Evolutionary conservation across 2,113 vertebrate species (phyloP), one percentile per base, ranked within the genome.

Genomic region (Suncus etruscus): DNA sequence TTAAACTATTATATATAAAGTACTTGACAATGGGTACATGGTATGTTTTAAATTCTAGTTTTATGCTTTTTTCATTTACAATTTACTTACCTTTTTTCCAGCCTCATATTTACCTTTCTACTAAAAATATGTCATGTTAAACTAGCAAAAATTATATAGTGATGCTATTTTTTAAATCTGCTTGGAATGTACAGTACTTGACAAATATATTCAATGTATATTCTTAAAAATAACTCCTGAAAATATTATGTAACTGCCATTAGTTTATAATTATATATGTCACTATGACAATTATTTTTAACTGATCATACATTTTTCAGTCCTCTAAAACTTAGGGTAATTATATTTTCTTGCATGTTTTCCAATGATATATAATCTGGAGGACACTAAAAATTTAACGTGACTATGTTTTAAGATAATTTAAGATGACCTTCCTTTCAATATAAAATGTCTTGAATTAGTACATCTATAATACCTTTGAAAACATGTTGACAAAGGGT

Each of bases 1-100:
- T 89, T 25, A 94, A 92, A 92, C 6, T 25, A 78, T 51, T 83
- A 45, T 25, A 8, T 73, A 24, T 91, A 69, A 89, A 94, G 91
- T 87, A 93, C 72, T 48, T 83, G 91, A 27, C 15, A 75, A 65
- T 74, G 69, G 68, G 29, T 25, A 87, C 29, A 92, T 93, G 51
- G 3, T 54, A 54, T 54, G 8, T 22, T 39, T 61, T 79, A 93
- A 91, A n/a, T 77, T 91, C 75, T 90, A 61, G 31, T 82, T 95
- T 75, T 77, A 84, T 86, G 31, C 3, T 95, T 92, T 79, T 94
- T 83, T 58, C 12, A 86, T 48, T 90, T 51, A 68, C 83, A 93
- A 92, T 80, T 96, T 91, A 95, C 96, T 96, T 97, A 96, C 95
- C 91, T 54, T 72, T 72, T 94, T 94, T 93, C 50, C 87, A 97